Conservation (phyloP, 1,140 invertebrate genomes). For the Oncopodura yosiiana region DNA sequence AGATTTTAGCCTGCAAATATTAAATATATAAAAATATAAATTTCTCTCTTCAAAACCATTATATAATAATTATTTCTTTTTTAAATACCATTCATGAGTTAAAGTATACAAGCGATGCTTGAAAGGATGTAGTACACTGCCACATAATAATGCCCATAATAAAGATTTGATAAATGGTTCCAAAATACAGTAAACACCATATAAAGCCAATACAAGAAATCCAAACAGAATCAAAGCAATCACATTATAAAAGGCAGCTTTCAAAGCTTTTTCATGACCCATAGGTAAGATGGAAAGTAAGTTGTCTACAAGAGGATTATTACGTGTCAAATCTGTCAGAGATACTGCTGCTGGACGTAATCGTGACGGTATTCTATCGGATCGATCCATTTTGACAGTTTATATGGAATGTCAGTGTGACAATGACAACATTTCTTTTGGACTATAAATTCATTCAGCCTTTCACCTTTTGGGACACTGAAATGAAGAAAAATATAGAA, state of each 20-base stretch:
- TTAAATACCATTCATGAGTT: slow-evolving; percentile 51
- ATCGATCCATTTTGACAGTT: neutral
- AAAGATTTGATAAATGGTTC: slow-evolving; percentile 84
- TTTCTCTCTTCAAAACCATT: neutral
- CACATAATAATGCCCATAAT: slow-evolving; percentile 86
- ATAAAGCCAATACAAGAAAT: slow-evolving; percentile 55
- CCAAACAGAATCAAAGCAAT: slow-evolving; percentile 60
- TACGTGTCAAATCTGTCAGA: slow-evolving; percentile 18
- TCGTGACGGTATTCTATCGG: neutral
- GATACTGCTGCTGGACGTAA: slow-evolving; percentile 1
- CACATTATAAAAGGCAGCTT: slow-evolving; percentile 76
- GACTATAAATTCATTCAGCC: too few relatives aligned
- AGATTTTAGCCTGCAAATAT: slow-evolving; percentile 45
- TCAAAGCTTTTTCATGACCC: slow-evolving; percentile 68
- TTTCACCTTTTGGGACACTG: too few relatives aligned
- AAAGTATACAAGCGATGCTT: slow-evolving; percentile 59
- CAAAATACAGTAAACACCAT: slow-evolving; percentile 71
- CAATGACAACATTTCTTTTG: too few relatives aligned
- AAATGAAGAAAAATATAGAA: too few relatives aligned
- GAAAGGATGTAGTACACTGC: slow-evolving; percentile 78
- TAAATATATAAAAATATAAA: neutral
- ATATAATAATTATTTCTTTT: neutral
- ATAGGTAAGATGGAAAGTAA: slow-evolving; percentile 39
- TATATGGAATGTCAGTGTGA: too few relatives aligned
- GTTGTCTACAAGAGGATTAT: slow-evolving; percentile 30